Percentiles rank a stretch among this genome's conserved stretches.
phyloP scores from a whole-genome alignment of 2,113 vertebrate genomes.

The Tyto alba region DNA sequence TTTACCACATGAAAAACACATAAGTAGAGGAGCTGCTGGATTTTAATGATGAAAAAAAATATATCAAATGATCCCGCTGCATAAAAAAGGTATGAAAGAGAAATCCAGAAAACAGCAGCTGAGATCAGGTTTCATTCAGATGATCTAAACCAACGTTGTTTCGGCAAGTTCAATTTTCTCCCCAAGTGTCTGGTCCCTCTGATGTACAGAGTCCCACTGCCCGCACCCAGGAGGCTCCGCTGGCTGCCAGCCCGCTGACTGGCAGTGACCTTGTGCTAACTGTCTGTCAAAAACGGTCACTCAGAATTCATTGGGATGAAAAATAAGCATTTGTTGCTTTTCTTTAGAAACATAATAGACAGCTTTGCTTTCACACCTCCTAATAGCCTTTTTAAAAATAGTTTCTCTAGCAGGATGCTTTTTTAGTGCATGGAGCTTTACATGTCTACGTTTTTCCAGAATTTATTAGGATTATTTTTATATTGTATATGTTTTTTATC shows the following conservation, averaged over 20 bases:
- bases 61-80: not conserved
- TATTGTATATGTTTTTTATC: not conserved
- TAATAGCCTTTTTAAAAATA: constrained; percentile 72
- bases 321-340: constrained; percentile 35
- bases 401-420: constrained; percentile 55
- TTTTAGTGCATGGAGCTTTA: constrained; percentile 1
- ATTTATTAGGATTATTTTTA: constrained; percentile 46
- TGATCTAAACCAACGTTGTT: not conserved
- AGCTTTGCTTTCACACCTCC: constrained; percentile 67
- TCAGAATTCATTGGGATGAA: not conserved
- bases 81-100: not conserved
- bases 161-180: constrained; percentile 18
- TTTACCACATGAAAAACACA: not conserved
- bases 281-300: constrained; percentile 14
- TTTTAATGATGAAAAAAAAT: not conserved
- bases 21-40: constrained; percentile 9
- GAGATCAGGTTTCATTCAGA: constrained; percentile 3
- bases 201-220: not conserved
- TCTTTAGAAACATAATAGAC: constrained; percentile 58
- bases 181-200: not conserved
- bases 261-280: constrained; percentile 37
- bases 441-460: constrained; percentile 41
- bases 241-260: not conserved
- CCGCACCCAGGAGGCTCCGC: not conserved
- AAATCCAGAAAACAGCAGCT: constrained; percentile 11